These are phyloP conservation scores for Emmelina monodactyla DNA, from an alignment of 2,888 invertebrate species.

Conservation along the genomic window DNA sequence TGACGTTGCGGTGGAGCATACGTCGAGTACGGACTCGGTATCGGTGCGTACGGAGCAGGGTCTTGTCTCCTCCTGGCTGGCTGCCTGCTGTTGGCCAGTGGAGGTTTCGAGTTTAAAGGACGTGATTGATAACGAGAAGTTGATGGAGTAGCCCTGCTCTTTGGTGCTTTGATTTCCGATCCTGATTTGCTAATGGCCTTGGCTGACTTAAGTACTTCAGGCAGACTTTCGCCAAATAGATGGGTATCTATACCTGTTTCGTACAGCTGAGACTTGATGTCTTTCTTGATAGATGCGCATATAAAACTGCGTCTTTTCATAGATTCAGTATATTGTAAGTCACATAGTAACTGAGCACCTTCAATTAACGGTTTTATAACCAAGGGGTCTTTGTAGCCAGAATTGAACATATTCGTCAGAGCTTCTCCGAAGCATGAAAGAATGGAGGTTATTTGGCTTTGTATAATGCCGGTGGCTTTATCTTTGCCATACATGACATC, in stretches of 20 bases:
- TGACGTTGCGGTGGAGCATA: too few relatives aligned
- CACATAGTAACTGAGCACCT: neutral
- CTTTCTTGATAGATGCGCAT: neutral
- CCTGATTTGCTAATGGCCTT: slow-evolving; percentile 2
- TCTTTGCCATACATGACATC: neutral
- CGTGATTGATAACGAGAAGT: neutral
- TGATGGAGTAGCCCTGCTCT: neutral
- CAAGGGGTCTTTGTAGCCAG: neutral
- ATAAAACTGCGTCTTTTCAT: neutral
- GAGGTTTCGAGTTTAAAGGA: slow-evolving; percentile 6
- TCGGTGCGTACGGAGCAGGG: slow-evolving; percentile 2
- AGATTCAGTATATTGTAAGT: slow-evolving; percentile 1
- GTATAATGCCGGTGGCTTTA: neutral
- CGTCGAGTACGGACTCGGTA: too few relatives aligned
- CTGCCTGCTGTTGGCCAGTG: slow-evolving; percentile 5
- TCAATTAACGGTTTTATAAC: too few relatives aligned
- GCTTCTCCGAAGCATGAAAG: neutral
- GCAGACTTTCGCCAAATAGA: neutral
- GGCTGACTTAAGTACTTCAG: neutral
- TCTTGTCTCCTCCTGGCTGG: slow-evolving; percentile 3
- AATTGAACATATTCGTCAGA: neutral
- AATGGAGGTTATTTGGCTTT: neutral
- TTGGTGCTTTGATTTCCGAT: neutral
- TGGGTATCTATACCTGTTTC: neutral
- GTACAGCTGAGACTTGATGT: neutral